Conservation (phyloP, 2,888 invertebrate genomes). For the Parnassius apollo region DNA sequence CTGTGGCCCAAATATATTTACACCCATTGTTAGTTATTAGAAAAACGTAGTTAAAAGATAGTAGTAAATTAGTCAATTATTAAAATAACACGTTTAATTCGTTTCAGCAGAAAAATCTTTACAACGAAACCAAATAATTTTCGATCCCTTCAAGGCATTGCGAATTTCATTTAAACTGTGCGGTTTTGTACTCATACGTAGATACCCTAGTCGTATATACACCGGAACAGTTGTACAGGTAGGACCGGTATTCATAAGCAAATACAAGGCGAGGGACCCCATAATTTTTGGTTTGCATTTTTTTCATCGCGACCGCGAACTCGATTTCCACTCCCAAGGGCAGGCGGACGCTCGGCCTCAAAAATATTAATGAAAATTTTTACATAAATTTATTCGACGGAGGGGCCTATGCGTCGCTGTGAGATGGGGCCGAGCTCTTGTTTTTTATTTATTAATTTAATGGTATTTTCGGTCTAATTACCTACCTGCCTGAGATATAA, state of each 20-base stretch:
- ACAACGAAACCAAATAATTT: background rate
- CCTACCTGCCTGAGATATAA: constrained; percentile 79
- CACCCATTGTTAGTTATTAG: no score
- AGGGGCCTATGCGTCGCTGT: constrained; percentile 70
- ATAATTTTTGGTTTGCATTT: constrained; percentile 81
- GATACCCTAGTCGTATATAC: background rate
- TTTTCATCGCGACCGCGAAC: constrained; percentile 81
- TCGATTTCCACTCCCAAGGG: constrained; percentile 79
- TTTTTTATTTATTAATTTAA: constrained; percentile 82
- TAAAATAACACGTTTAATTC: no score
- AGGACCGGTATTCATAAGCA: constrained; percentile 76
- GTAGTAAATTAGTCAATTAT: no score
- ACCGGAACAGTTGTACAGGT: constrained; percentile 51
- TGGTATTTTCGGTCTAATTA: constrained; percentile 81
- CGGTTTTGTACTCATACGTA: constrained; percentile 3
- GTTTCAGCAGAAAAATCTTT: no score
- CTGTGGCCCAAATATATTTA: no score
- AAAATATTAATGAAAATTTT: constrained; percentile 82
- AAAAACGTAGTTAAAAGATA: no score
- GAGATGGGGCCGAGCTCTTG: constrained; percentile 69
- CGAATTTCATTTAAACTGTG: constrained; percentile 14
- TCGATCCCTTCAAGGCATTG: constrained; percentile 6
- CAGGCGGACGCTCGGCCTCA: constrained; percentile 75
- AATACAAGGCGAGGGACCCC: constrained; percentile 78
- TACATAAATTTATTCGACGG: constrained; percentile 81